Percentiles rank a stretch among this genome's conserved stretches.
Evolutionary conservation across 2,797 vertebrate genomes (phyloP).

Genomic region (Cynodonichthys magdalenae): DNA sequence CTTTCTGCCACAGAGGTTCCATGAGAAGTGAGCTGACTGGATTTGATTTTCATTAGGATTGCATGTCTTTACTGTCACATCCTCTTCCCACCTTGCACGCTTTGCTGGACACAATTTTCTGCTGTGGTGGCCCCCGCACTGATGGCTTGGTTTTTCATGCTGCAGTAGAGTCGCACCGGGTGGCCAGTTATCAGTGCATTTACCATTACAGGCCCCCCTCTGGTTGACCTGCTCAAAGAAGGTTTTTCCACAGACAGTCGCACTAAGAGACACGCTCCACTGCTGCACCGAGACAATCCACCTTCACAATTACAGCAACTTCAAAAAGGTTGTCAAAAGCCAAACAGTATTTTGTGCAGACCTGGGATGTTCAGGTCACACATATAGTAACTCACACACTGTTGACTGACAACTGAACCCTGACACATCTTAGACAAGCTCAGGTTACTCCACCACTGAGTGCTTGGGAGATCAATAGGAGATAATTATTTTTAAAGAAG

Average conservation of each 20-base stretch:
- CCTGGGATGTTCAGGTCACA: conserved; percentile 40
- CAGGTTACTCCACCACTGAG: conserved; percentile 46
- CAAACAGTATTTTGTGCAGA: conserved; percentile 30
- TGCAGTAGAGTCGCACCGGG: conserved; percentile 56
- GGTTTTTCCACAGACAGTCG: conserved; percentile 44
- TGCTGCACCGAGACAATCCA: conserved; percentile 37
- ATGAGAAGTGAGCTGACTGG: conserved; percentile 57
- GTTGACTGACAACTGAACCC: conserved; percentile 53
- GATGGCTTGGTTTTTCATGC: conserved; percentile 67
- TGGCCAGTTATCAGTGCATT: conserved; percentile 71
- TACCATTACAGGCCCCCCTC: conserved; percentile 45
- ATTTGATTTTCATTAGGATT: conserved; percentile 84
- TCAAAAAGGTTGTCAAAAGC: conserved; percentile 43
- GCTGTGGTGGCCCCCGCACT: conserved; percentile 64
- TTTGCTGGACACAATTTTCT: conserved; percentile 84
- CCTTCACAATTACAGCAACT: conserved; percentile 45
- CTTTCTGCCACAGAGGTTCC: conserved; percentile 38
- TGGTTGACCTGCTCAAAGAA: conserved; percentile 59
- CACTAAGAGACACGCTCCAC: conserved; percentile 48
- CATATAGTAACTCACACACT: conserved; percentile 11
- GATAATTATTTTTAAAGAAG: conserved; percentile 73
- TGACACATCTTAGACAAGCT: conserved; percentile 46
- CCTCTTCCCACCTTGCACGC: conserved; percentile 71
- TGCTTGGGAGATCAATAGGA: conserved; percentile 51
- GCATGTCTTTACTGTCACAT: conserved; percentile 79